These are phyloP conservation scores for Lycophotia porphyrea DNA, from an alignment of 2,888 invertebrate species.

Conservation along the genomic window DNA sequence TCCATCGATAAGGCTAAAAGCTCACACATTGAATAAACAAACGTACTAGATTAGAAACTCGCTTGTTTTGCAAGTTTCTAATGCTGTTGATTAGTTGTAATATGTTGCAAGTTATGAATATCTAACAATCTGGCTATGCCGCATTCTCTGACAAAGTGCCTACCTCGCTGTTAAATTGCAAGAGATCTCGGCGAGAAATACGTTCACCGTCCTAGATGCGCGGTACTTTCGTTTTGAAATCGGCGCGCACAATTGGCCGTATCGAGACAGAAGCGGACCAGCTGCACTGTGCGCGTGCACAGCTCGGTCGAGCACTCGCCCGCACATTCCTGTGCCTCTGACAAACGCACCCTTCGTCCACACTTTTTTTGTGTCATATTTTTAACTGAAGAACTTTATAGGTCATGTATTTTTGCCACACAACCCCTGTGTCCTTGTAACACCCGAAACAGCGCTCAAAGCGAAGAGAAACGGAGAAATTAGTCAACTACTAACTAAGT, in stretches of 20 bases:
- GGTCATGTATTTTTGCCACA: slow-evolving; percentile 40
- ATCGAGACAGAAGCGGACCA: slow-evolving; percentile 85
- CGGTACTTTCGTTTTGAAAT: slow-evolving; percentile 90
- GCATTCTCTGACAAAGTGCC: slow-evolving; percentile 84
- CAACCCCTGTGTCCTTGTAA: slow-evolving; percentile 37
- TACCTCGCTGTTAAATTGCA: slow-evolving; percentile 85
- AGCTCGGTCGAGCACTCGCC: slow-evolving; percentile 72
- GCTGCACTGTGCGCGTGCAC: slow-evolving; percentile 71
- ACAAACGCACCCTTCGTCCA: slow-evolving; percentile 47
- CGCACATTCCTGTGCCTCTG: slow-evolving; percentile 78
- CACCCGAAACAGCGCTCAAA: slow-evolving; percentile 18
- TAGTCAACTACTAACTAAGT: slow-evolving; percentile 12
- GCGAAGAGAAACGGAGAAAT: slow-evolving; percentile 8
- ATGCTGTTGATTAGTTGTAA: slow-evolving; percentile 74
- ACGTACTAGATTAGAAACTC: slow-evolving; percentile 81
- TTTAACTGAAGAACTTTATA: not conserved
- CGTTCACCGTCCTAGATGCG: slow-evolving; percentile 90
- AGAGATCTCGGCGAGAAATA: slow-evolving; percentile 88
- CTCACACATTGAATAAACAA: slow-evolving; percentile 69
- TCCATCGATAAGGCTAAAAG: slow-evolving; percentile 62
- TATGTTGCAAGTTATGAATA: slow-evolving; percentile 86
- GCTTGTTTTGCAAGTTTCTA: slow-evolving; percentile 78
- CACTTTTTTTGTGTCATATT: slow-evolving; percentile 18
- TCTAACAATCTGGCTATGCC: slow-evolving; percentile 84
- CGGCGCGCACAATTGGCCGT: slow-evolving; percentile 89